A percentile compares a stretch with the other conserved stretches of the same genome.
Conservation (phyloP, 1,140 invertebrate species). For the Capitella teleta region DNA sequence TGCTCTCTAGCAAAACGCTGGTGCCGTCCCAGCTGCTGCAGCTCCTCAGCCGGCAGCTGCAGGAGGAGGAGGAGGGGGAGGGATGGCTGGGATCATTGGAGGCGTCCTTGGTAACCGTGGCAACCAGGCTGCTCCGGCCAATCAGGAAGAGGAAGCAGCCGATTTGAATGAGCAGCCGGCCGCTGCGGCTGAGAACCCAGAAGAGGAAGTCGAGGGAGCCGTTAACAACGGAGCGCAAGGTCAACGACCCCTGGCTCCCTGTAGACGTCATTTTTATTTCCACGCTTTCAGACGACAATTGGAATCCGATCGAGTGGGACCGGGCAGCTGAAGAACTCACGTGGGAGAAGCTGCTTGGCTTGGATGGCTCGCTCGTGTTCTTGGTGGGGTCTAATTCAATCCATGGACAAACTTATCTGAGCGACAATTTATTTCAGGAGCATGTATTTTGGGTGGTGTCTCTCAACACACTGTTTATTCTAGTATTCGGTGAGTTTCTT, state of each 20-base stretch:
- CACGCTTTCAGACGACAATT: constrained; percentile 63
- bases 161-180: too few relatives aligned
- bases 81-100: too few relatives aligned
- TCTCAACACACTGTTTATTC: constrained; percentile 88
- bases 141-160: neutral
- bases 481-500: constrained; percentile 51
- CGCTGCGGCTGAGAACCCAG: too few relatives aligned
- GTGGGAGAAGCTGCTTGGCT: constrained; percentile 87
- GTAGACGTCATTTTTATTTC: constrained; percentile 45
- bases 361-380: constrained; percentile 94
- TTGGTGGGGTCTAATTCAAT: constrained; percentile 45
- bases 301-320: constrained; percentile 98
- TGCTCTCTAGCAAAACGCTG: too few relatives aligned
- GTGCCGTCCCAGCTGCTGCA: too few relatives aligned
- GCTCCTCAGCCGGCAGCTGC: neutral
- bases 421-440: constrained; percentile 48
- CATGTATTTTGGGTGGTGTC: constrained; percentile 99
- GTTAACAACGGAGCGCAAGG: neutral
- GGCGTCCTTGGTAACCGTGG: neutral
- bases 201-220: neutral
- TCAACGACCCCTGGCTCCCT: constrained; percentile 18
- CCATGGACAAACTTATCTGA: neutral
- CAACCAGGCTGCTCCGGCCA: neutral
- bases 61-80: neutral
- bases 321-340: constrained; percentile 92